These are phyloP conservation scores for Cervus canadensis DNA, from an alignment of 2,113 vertebrate genomes.

Conservation along the genomic window DNA sequence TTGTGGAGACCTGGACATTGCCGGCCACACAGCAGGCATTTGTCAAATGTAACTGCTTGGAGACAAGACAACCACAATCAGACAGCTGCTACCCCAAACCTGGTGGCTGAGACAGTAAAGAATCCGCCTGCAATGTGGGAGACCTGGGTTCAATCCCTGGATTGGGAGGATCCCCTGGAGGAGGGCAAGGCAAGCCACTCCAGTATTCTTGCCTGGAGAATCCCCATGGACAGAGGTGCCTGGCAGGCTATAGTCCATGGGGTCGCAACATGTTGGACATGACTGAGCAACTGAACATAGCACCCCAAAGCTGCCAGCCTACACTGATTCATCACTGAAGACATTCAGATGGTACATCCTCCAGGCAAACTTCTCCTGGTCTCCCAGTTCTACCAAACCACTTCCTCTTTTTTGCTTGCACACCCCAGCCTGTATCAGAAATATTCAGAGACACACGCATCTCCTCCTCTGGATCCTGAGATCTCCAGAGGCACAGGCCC, in stretches of 20 bases:
- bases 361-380: neutral
- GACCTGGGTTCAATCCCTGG: too few species aligned
- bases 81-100: too few species aligned
- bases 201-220: neutral
- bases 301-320: neutral
- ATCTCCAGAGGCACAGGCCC: neutral
- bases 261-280: neutral
- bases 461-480: neutral
- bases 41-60: neutral
- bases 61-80: accelerated
- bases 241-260: neutral
- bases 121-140: too few species aligned
- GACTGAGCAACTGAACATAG: neutral
- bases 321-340: neutral
- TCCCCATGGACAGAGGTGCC: neutral
- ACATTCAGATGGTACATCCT: neutral
- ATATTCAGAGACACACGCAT: accelerated
- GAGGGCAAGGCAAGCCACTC: neutral
- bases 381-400: neutral
- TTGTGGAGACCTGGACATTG: neutral
- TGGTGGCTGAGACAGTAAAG: too few species aligned
- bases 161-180: neutral
- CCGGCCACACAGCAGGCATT: neutral
- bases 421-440: neutral
- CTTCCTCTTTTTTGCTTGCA: neutral